These are phyloP conservation scores for Stomorhina lunata DNA, from an alignment of 2,888 invertebrate genomes.

Conservation along the genomic window DNA sequence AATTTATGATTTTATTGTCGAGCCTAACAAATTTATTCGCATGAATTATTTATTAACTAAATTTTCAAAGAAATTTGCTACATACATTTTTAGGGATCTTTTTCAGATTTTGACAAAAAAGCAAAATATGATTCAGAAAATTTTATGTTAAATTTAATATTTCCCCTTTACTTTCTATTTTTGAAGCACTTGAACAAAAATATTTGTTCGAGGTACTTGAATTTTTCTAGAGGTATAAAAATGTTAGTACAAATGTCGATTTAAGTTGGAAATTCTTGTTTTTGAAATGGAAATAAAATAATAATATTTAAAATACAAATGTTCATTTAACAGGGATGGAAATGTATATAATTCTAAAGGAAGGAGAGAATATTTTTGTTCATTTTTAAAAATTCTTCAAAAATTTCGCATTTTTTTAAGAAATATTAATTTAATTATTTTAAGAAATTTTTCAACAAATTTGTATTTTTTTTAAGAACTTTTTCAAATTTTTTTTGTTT, in stretches of 20 bases:
- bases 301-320: too few relatives aligned
- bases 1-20: conserved; percentile 8
- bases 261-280: conserved; percentile 30
- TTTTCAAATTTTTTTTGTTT: too few relatives aligned
- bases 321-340: neutral
- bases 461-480: too few relatives aligned
- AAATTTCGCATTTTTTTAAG: too few relatives aligned
- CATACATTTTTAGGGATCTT: neutral
- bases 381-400: too few relatives aligned
- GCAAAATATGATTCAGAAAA: too few relatives aligned
- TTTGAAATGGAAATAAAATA: conserved; percentile 1
- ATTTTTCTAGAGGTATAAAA: neutral
- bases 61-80: neutral
- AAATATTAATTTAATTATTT: too few relatives aligned
- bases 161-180: neutral
- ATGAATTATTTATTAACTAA: neutral
- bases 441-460: too few relatives aligned
- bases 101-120: too few relatives aligned
- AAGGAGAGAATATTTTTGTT: too few relatives aligned
- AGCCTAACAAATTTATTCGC: neutral
- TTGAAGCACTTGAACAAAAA: neutral
- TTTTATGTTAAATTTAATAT: neutral
- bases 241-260: neutral
- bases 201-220: conserved; percentile 26
- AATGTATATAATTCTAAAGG: neutral